phyloP scores from a whole-genome alignment of 2,797 vertebrate species.

The Arrhamphus sclerolepis region DNA sequence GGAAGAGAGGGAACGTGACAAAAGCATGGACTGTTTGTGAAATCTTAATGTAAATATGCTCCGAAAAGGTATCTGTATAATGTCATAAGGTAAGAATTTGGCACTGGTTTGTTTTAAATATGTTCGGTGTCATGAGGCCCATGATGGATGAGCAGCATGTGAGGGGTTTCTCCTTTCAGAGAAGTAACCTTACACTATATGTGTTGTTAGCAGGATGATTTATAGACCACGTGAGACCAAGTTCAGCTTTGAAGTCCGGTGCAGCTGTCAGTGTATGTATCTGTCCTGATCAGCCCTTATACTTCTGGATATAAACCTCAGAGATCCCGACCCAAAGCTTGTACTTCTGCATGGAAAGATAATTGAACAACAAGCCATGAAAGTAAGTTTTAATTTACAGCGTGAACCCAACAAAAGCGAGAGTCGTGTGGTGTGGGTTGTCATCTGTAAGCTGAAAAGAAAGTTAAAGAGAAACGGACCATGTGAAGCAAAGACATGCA shows the following conservation, averaged over 20 bases:
- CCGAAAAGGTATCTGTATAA: constrained; percentile 10
- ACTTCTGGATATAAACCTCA: constrained; percentile 8
- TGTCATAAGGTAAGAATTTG: constrained; percentile 22
- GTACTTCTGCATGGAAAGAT: neutral
- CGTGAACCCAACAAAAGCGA: too few relatives aligned
- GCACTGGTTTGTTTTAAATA: constrained; percentile 17
- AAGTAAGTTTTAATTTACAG: neutral
- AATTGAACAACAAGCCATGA: neutral
- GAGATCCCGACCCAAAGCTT: constrained; percentile 6
- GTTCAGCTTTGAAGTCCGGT: constrained; percentile 40
- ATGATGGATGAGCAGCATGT: constrained; percentile 20
- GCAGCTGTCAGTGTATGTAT: constrained; percentile 53
- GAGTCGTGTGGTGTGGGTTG: neutral
- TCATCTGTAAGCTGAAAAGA: neutral
- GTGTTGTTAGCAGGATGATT: constrained; percentile 61
- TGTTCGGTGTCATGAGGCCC: constrained; percentile 12
- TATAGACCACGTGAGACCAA: constrained; percentile 40
- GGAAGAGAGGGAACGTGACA: neutral
- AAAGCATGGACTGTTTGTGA: constrained; percentile 2
- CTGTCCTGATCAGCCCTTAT: constrained; percentile 20
- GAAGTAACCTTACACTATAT: constrained; percentile 45
- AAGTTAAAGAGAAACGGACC: neutral
- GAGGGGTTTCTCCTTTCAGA: constrained; percentile 27
- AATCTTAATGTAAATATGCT: constrained; percentile 8
- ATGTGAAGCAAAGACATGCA: too few relatives aligned